Conservation (phyloP, 2,797 vertebrate genomes). For the Eulemur rubriventer region DNA sequence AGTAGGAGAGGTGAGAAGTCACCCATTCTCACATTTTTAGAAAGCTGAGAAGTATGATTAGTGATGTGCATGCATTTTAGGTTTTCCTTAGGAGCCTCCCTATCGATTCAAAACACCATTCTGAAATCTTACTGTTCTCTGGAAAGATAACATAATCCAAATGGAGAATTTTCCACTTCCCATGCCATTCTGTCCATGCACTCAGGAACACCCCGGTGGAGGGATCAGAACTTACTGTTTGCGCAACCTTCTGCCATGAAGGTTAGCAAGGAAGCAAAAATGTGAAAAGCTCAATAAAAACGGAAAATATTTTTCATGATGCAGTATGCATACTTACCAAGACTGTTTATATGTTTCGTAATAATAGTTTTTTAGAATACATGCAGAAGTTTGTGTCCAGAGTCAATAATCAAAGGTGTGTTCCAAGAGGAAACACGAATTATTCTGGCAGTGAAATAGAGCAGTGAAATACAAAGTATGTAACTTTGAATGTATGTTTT, state of each 20-base stretch:
- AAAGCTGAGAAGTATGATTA: slow-evolving; percentile 17
- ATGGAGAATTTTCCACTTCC: slow-evolving; percentile 3
- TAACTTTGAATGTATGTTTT: slow-evolving; percentile 21
- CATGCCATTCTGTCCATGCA: background rate
- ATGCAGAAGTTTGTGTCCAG: background rate
- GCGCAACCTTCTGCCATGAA: slow-evolving; percentile 25
- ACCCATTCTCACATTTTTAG: slow-evolving; percentile 57
- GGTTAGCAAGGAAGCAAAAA: slow-evolving; percentile 29
- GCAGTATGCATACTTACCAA: background rate
- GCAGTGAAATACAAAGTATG: background rate
- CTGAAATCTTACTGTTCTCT: slow-evolving; percentile 30
- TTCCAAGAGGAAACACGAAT: background rate
- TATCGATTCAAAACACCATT: slow-evolving; percentile 37
- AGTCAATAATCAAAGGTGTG: background rate
- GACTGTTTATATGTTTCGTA: slow-evolving; percentile 36
- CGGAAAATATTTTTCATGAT: slow-evolving; percentile 43
- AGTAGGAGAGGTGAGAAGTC: slow-evolving; percentile 17
- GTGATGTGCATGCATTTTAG: background rate
- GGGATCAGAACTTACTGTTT: background rate
- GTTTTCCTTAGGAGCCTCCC: slow-evolving; percentile 17
- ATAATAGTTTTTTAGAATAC: slow-evolving; percentile 22
- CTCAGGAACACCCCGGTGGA: background rate
- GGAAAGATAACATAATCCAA: background rate
- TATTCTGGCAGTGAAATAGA: background rate
- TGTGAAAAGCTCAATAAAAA: slow-evolving; percentile 63